Evolutionary conservation across 2,113 vertebrate species (phyloP).

Genomic region (Mixornis gularis): DNA sequence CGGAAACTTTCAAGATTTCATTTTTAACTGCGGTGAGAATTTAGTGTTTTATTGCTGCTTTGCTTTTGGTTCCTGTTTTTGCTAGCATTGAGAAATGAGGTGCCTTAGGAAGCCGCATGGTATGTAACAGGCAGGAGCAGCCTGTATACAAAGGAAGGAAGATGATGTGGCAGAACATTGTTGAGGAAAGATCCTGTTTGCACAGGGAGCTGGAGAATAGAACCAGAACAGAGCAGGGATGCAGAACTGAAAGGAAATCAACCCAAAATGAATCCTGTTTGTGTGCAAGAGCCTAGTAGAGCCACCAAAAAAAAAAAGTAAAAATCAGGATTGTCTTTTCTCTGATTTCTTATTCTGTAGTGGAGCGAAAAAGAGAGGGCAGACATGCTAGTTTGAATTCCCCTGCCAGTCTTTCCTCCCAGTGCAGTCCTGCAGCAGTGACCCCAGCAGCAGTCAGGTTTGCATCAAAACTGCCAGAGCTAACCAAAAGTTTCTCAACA

Average conservation of each 20-base stretch:
- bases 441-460: not conserved
- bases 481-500: not conserved
- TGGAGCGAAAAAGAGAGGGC: not conserved
- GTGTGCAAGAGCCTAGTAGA: not conserved
- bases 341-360: not conserved
- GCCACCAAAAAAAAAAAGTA: not conserved
- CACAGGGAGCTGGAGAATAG: slow-evolving; percentile 1
- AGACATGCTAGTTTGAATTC: not conserved
- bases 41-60: not conserved
- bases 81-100: slow-evolving; percentile 28
- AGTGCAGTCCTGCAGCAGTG: not conserved
- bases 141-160: slow-evolving; percentile 56
- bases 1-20: slow-evolving; percentile 5
- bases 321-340: not conserved
- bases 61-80: slow-evolving; percentile 62
- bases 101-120: slow-evolving; percentile 9
- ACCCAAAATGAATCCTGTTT: not conserved
- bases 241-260: slow-evolving; percentile 36
- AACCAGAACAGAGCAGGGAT: slow-evolving; percentile 3
- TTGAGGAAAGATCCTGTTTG: slow-evolving; percentile 58
- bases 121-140: slow-evolving; percentile 25
- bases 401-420: not conserved
- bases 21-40: not conserved
- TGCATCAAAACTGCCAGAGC: not conserved
- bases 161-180: slow-evolving; percentile 52